A percentile compares a stretch with the other conserved stretches of the same genome.
Conservation (phyloP, 1,140 invertebrate genomes). For the Paralvinella palmiformis region DNA sequence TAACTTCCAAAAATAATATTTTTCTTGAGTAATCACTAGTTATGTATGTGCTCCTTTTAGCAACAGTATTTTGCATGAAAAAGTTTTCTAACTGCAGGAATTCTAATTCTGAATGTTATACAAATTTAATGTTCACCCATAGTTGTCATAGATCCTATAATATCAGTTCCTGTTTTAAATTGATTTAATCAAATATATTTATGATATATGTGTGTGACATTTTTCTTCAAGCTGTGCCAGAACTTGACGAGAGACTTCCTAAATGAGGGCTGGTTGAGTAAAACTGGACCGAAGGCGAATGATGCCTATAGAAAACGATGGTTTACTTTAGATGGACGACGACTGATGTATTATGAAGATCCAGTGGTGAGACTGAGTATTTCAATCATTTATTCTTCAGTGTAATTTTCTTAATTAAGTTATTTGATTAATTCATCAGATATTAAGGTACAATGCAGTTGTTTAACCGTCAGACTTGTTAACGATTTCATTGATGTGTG, state of each 20-base stretch:
- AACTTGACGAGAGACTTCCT: conserved; percentile 73
- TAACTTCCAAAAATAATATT: too few relatives aligned
- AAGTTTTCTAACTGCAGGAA: too few relatives aligned
- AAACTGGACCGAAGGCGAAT: conserved; percentile 72
- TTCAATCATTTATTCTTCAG: neutral
- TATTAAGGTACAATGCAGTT: neutral
- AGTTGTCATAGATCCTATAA: too few relatives aligned
- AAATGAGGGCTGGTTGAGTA: conserved; percentile 77
- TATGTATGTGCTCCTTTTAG: too few relatives aligned
- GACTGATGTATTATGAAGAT: conserved; percentile 86
- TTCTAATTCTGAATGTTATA: too few relatives aligned
- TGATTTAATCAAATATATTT: too few relatives aligned
- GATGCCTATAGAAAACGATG: conserved; percentile 78
- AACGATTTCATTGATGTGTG: neutral
- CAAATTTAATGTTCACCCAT: too few relatives aligned
- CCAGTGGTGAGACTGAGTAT: conserved; percentile 57
- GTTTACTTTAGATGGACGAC: conserved; percentile 82
- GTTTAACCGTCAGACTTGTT: neutral
- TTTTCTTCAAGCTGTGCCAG: conserved; percentile 55
- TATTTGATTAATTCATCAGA: neutral
- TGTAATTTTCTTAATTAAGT: neutral
- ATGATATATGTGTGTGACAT: too few relatives aligned
- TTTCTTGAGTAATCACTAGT: too few relatives aligned
- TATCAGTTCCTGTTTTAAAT: too few relatives aligned
- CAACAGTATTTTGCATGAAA: too few relatives aligned